phyloP scores from a whole-genome alignment of 2,797 vertebrate genomes.

The Pangasius djambal region DNA sequence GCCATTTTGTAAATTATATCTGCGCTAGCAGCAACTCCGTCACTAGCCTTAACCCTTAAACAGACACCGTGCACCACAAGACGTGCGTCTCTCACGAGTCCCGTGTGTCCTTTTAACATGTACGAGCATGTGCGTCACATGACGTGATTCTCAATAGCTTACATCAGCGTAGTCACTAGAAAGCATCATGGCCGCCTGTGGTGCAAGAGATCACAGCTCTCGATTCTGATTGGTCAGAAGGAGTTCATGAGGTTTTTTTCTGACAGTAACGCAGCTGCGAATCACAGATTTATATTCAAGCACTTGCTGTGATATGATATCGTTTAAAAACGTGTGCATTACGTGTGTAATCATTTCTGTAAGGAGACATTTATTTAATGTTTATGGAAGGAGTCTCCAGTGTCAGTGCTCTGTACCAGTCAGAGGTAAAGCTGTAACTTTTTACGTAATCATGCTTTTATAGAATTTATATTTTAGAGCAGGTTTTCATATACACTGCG shows the following conservation, averaged over 20 bases:
- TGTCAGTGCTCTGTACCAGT: no score
- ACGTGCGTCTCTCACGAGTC: neutral
- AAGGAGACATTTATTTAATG: no score
- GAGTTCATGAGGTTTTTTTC: neutral
- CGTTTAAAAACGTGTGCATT: no score
- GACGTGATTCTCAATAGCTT: neutral
- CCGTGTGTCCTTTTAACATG: neutral
- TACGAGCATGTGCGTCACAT: neutral
- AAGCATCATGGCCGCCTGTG: neutral
- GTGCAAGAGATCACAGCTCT: neutral
- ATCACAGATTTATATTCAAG: no score
- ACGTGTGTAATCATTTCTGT: no score
- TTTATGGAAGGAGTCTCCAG: no score
- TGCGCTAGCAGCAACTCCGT: neutral
- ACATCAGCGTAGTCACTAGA: neutral
- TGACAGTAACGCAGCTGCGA: neutral
- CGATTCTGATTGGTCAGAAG: neutral
- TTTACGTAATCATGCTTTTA: neutral
- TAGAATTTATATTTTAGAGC: neutral
- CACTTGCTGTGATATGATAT: no score
- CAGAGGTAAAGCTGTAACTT: neutral
- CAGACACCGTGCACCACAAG: neutral
- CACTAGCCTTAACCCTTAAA: neutral
- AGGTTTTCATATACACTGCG: neutral
- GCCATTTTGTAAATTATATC: neutral